Evolutionary conservation across 2,888 invertebrate genomes (phyloP).

Genomic region (Agonopterix alstromeriana): DNA sequence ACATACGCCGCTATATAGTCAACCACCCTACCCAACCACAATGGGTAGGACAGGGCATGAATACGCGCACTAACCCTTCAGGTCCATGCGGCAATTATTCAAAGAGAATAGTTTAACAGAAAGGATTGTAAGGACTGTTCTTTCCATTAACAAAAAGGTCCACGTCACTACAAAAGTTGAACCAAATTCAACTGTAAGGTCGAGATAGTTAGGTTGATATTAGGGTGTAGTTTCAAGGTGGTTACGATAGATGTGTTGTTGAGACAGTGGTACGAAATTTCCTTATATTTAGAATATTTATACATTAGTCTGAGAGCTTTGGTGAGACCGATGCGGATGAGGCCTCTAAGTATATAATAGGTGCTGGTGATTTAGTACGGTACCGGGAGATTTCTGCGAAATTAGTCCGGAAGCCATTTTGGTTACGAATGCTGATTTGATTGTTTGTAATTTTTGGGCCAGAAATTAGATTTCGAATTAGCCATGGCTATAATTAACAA

Average conservation of each 20-base stretch:
- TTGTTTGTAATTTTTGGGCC: background rate
- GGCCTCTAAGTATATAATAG: slow-evolving; percentile 60
- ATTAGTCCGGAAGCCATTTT: slow-evolving; percentile 64
- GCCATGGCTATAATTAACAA: no score
- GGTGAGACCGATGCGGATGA: slow-evolving; percentile 57
- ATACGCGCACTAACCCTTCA: slow-evolving; percentile 72
- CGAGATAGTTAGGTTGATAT: slow-evolving; percentile 2
- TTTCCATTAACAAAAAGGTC: background rate
- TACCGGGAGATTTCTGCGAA: slow-evolving; percentile 60
- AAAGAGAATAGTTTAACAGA: slow-evolving; percentile 77
- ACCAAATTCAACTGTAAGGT: slow-evolving; percentile 12
- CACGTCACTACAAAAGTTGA: background rate
- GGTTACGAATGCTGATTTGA: slow-evolving; percentile 24
- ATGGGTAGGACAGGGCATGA: slow-evolving; percentile 64
- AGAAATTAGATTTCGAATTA: no score
- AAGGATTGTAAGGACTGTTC: slow-evolving; percentile 67
- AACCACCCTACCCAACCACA: slow-evolving; percentile 45
- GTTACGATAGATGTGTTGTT: slow-evolving; percentile 6
- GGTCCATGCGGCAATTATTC: slow-evolving; percentile 77
- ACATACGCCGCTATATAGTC: slow-evolving; percentile 2
- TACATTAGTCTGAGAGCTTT: slow-evolving; percentile 59
- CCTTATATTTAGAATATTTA: slow-evolving; percentile 73
- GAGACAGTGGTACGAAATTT: slow-evolving; percentile 41
- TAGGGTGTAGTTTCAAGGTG: background rate
- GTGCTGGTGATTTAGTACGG: slow-evolving; percentile 67